phyloP scores from a whole-genome alignment of 1,140 invertebrate species.

The Trichoplusia ni region DNA sequence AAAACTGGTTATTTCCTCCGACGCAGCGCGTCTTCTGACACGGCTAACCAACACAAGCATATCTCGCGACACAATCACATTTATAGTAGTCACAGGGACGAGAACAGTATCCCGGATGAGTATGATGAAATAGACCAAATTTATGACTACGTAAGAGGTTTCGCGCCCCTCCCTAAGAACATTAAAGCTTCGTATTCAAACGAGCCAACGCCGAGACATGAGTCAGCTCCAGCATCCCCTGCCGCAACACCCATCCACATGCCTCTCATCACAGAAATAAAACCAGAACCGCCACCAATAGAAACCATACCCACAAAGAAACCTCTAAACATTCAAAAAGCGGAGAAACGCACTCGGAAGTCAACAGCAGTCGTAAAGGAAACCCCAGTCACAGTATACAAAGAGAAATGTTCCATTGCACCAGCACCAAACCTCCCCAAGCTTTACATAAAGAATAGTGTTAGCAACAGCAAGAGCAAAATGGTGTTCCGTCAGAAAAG shows the following conservation, averaged over 20 bases:
- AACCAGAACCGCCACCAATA: conserved; percentile 94
- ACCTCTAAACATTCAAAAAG: conserved; percentile 81
- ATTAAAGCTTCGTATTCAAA: conserved; percentile 86
- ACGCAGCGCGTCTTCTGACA: conserved; percentile 88
- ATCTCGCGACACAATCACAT: conserved; percentile 77
- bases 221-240: conserved; percentile 76
- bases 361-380: conserved; percentile 77
- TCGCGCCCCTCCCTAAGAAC: conserved; percentile 93
- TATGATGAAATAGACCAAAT: conserved; percentile 98
- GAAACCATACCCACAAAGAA: conserved; percentile 95
- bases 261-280: conserved; percentile 83
- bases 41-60: conserved; percentile 83
- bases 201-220: conserved; percentile 69
- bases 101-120: conserved; percentile 86
- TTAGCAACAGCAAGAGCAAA: conserved; percentile 84
- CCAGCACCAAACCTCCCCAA: conserved; percentile 83
- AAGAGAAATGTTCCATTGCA: conserved; percentile 77
- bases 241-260: conserved; percentile 80
- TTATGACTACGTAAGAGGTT: conserved; percentile 96
- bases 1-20: conserved; percentile 85
- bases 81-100: conserved; percentile 78
- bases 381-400: conserved; percentile 82
- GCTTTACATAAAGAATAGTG: conserved; percentile 89
- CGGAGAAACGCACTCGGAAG: conserved; percentile 86
- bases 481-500: conserved; percentile 87